phyloP scores from a whole-genome alignment of 2,113 vertebrate genomes.

The Myanophis thanlyinensis region DNA sequence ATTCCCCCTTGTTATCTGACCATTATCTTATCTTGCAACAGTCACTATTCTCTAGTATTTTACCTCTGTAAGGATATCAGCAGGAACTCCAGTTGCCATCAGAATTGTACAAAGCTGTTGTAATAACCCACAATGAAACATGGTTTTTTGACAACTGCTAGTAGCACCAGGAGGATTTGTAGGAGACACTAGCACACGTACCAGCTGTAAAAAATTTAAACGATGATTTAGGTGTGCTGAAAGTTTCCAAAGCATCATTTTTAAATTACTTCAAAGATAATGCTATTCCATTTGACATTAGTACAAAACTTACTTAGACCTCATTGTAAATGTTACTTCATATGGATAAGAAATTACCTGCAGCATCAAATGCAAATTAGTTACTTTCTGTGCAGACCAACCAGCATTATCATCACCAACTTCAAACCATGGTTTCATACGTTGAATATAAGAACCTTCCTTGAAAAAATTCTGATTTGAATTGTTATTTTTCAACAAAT shows the following conservation, averaged over 20 bases:
- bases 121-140: slow-evolving; percentile 92
- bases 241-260: background rate
- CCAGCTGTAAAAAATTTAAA: slow-evolving; percentile 72
- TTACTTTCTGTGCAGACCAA: slow-evolving; percentile 98
- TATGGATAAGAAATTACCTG: slow-evolving; percentile 75
- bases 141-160: slow-evolving; percentile 92
- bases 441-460: slow-evolving; percentile 96
- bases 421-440: slow-evolving; percentile 99
- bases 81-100: slow-evolving; percentile 95
- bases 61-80: slow-evolving; percentile 97
- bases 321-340: background rate
- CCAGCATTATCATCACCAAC: slow-evolving; percentile 95
- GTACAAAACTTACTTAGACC: rapidly evolving
- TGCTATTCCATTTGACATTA: background rate
- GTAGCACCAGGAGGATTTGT: slow-evolving; percentile 93
- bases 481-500: slow-evolving; percentile 95
- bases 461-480: slow-evolving; percentile 99
- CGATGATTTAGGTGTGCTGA: rapidly evolving
- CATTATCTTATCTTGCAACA: background rate
- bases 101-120: slow-evolving; percentile 96
- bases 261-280: background rate
- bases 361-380: slow-evolving; percentile 96
- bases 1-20: background rate
- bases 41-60: background rate
- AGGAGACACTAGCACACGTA: slow-evolving; percentile 93